These are phyloP conservation scores for Champsocephalus esox DNA, from an alignment of 2,797 vertebrate species.

Conservation along the genomic window DNA sequence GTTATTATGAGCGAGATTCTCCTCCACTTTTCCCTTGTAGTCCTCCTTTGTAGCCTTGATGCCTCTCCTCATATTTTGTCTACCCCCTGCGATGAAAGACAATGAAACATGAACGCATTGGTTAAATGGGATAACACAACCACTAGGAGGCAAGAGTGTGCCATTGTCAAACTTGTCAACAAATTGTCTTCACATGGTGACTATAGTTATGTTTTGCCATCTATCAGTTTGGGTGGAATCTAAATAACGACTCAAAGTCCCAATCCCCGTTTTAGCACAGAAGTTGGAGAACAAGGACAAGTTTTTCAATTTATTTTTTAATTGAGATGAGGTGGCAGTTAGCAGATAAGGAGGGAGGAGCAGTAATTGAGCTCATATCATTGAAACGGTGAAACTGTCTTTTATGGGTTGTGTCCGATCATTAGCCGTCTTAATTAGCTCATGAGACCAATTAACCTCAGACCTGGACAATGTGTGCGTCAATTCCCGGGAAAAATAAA, in stretches of 20 bases:
- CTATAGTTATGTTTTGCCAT: background rate
- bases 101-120: background rate
- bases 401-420: constrained; percentile 63
- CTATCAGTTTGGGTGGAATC: constrained; percentile 7
- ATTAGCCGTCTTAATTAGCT: constrained; percentile 75
- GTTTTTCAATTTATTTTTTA: constrained; percentile 38
- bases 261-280: background rate
- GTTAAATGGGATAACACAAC: constrained; percentile 32
- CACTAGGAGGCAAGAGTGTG: constrained; percentile 69
- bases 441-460: constrained; percentile 78
- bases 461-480: constrained; percentile 68
- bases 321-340: constrained; percentile 61
- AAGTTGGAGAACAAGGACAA: constrained; percentile 36
- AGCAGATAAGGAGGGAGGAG: constrained; percentile 21
- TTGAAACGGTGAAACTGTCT: constrained; percentile 67
- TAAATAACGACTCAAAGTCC: constrained; percentile 7
- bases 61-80: constrained; percentile 6
- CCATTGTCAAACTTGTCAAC: constrained; percentile 10
- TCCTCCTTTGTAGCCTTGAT: no score
- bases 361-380: constrained; percentile 82
- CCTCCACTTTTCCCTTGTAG: no score
- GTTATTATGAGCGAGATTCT: no score
- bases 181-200: constrained; percentile 1
- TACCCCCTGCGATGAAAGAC: background rate
- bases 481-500: constrained; percentile 70